These are phyloP conservation scores for Drosophila dives DNA, from an alignment of 2,888 invertebrate species.

Conservation along the genomic window DNA sequence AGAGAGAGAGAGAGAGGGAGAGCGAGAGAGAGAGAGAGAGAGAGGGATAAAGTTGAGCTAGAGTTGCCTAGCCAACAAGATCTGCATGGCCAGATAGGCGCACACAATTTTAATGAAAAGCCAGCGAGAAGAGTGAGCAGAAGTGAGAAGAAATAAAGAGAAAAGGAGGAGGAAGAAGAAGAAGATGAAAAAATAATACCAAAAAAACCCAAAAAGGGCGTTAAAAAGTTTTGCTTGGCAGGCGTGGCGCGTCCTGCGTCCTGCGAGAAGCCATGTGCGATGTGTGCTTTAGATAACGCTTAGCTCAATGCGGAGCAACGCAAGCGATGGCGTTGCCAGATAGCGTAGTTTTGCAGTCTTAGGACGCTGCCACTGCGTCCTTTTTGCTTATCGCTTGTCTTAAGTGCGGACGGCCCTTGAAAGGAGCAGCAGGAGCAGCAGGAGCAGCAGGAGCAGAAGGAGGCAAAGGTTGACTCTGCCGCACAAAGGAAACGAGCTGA, in stretches of 20 bases:
- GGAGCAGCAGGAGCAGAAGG: not conserved
- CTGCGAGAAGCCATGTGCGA: slow-evolving; percentile 45
- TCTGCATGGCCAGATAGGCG: slow-evolving; percentile 65
- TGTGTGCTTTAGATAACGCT: slow-evolving; percentile 57
- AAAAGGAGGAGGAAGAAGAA: slow-evolving; percentile 35
- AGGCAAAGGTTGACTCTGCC: not conserved
- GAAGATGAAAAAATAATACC: slow-evolving; percentile 7
- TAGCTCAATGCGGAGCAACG: slow-evolving; percentile 52
- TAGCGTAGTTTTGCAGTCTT: slow-evolving; percentile 30
- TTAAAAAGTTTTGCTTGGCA: slow-evolving; percentile 1
- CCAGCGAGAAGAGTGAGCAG: slow-evolving; percentile 26
- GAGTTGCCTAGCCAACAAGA: slow-evolving; percentile 62
- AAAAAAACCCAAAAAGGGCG: not conserved
- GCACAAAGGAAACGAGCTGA: not conserved
- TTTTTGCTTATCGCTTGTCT: slow-evolving; percentile 29
- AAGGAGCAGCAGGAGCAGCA: not conserved
- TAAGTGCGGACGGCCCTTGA: slow-evolving; percentile 29
- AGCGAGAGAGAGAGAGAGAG: slow-evolving; percentile 1
- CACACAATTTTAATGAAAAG: slow-evolving; percentile 77
- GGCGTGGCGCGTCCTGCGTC: slow-evolving; percentile 25
- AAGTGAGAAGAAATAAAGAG: slow-evolving; percentile 29
- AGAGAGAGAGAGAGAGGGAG: slow-evolving; percentile 5
- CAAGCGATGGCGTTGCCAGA: slow-evolving; percentile 67
- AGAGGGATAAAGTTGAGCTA: slow-evolving; percentile 19
- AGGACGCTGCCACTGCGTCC: slow-evolving; percentile 12